Percentiles rank a stretch among this genome's conserved stretches.
phyloP scores from a whole-genome alignment of 2,797 vertebrate genomes.

The Urophycis tenuis region DNA sequence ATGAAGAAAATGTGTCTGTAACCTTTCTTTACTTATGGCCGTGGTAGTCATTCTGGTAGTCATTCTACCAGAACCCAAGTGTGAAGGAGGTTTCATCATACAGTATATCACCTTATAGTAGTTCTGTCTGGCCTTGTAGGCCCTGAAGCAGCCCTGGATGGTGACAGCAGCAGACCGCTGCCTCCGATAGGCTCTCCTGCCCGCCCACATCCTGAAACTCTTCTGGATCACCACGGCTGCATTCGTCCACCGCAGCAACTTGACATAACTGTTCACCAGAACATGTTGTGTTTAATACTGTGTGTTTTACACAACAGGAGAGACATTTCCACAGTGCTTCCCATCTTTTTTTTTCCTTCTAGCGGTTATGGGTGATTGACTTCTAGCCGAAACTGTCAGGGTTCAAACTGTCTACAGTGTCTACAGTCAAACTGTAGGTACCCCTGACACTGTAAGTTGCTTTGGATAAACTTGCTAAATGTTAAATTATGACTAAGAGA shows the following conservation, averaged over 20 bases:
- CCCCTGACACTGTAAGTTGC: not conserved
- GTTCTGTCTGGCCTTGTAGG: slow-evolving; percentile 60
- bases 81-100: not conserved
- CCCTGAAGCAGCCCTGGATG: slow-evolving; percentile 81
- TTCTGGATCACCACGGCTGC: slow-evolving; percentile 84
- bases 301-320: not conserved
- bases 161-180: slow-evolving; percentile 72
- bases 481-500: not conserved
- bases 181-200: slow-evolving; percentile 67
- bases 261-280: slow-evolving; percentile 69
- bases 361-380: not conserved
- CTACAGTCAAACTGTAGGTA: not conserved
- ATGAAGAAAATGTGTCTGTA: not conserved
- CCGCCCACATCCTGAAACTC: slow-evolving; percentile 79
- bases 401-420: too few relatives aligned
- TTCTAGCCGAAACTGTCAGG: not conserved
- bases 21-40: not conserved
- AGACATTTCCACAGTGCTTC: not conserved
- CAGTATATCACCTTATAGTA: slow-evolving; percentile 59
- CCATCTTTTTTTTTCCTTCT: not conserved
- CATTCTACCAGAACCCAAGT: not conserved
- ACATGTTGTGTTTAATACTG: slow-evolving; percentile 2
- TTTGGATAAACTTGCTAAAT: not conserved
- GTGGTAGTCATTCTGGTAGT: not conserved
- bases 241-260: slow-evolving; percentile 76